Percentiles rank a stretch among this genome's conserved stretches.
phyloP scores from a whole-genome alignment of 2,888 invertebrate genomes.

The Palloptera scutellata region DNA sequence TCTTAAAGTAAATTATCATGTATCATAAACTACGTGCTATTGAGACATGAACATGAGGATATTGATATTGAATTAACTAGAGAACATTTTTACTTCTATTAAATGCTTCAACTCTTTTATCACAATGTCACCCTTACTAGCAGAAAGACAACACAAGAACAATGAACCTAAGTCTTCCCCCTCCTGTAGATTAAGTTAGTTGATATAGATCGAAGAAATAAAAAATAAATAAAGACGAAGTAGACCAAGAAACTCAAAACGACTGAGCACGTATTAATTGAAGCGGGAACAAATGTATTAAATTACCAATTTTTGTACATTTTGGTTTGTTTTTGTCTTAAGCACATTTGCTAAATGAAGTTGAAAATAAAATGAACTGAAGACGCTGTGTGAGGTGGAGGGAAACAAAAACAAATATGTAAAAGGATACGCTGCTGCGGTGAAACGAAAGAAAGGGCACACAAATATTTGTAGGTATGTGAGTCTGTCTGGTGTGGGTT shows the following conservation, averaged over 20 bases:
- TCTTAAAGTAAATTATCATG: too few species aligned
- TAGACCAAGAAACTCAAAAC: constrained; percentile 8
- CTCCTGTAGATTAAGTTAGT: background rate
- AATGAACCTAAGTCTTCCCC: too few species aligned
- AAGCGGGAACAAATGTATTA: constrained; percentile 31
- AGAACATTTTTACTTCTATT: too few species aligned
- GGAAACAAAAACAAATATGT: constrained; percentile 10
- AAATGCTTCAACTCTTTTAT: too few species aligned
- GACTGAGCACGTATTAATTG: constrained; percentile 22
- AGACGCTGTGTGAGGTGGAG: background rate
- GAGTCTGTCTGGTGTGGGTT: background rate
- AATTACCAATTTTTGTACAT: constrained; percentile 16
- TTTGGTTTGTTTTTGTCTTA: too few species aligned
- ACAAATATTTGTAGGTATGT: background rate
- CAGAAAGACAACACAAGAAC: too few species aligned
- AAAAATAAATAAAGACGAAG: background rate
- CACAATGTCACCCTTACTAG: too few species aligned
- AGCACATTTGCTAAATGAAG: constrained; percentile 28
- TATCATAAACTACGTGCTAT: too few species aligned
- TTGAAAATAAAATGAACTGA: constrained; percentile 24
- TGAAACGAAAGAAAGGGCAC: background rate
- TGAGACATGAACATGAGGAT: too few species aligned
- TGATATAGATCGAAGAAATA: background rate
- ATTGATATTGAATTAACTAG: too few species aligned
- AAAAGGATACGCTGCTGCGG: constrained; percentile 24